Conservation (phyloP, 2,113 vertebrate species). For the Ondatra zibethicus region DNA sequence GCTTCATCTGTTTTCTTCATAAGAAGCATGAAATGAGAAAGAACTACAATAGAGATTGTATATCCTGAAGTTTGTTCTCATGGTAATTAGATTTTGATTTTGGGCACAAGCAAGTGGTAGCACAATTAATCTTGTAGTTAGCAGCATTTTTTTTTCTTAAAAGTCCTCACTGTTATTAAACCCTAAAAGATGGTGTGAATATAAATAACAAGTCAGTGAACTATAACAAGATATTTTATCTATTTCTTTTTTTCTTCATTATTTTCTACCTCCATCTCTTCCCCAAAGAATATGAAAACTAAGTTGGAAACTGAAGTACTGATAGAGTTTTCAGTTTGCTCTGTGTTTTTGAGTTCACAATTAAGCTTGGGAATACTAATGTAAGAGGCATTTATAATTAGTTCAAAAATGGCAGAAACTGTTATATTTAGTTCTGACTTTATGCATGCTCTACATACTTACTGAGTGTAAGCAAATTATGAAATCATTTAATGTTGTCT, state of each 20-base stretch:
- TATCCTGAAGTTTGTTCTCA: neutral
- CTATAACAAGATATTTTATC: neutral
- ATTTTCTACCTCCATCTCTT: neutral
- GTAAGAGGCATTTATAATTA: constrained; percentile 5
- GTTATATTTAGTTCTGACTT: constrained; percentile 40
- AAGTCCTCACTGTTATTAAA: neutral
- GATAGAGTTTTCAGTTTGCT: neutral
- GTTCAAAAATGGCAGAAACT: neutral
- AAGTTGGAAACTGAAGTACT: neutral
- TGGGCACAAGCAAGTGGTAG: neutral
- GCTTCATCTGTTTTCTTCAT: neutral
- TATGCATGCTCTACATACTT: constrained; percentile 34
- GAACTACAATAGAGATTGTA: neutral
- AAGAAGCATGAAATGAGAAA: neutral
- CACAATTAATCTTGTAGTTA: constrained; percentile 18
- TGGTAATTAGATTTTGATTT: neutral
- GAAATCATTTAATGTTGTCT: neutral
- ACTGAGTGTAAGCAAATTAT: neutral
- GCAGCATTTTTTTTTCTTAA: neutral
- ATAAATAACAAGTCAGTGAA: neutral
- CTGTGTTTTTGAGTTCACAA: neutral
- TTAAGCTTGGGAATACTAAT: constrained; percentile 37
- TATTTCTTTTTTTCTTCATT: neutral
- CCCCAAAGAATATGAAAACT: neutral
- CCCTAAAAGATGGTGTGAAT: neutral